Base-by-base conservation (phyloP, 2,888 invertebrate genomes). In the Epinotia ramella region DNA sequence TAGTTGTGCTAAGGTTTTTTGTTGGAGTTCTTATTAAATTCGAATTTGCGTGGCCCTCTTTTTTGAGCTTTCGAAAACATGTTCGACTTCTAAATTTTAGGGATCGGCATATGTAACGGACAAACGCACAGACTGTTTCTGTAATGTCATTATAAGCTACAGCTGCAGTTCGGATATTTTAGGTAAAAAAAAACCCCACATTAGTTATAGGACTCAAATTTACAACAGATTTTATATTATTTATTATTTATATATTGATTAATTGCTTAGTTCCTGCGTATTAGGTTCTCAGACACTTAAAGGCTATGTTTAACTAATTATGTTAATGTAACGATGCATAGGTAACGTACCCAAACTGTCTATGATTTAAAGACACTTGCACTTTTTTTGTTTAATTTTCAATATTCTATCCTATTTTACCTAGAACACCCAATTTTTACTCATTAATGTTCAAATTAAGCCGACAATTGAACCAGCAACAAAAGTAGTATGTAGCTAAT, bases 401-500 rank as follows among this genome's bases (percentile, higher is more conserved):
- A 60, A 5, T 33, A 9, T 1, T 1, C 24, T 2, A 24, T 2
- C 24, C 24, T 24, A 24, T 24, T 24, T 24, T 24, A n/a, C 7
- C 11, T 57, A 16, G 3, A 20, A 1, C 18, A 40, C 59, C 44
- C 64, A 82, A 28, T 40, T 40, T 82, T 81, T 84, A 83, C 86
- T 78, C 80, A 81, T 82, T 81, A 78, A 78, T 77, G 80, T 79
- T 80, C 77, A 78, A 80, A 81, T 78, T 76, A 69, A 40, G 40
- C 40, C 44, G 44, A 56, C 79, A 81, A 87, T 84, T 87, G 84
- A 86, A 76, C 69, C 70, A 66, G 66, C 67, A 67, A 56, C 76
- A 84, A 84, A 84, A 82, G 84, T 80, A 81, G 80, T 75, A 81
- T 80, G 86, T 82, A 81, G 84, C 86, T 92, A 92, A 92, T 91